These are phyloP conservation scores for Nomada lathburiana DNA, from an alignment of 2,888 invertebrate genomes.

Conservation along the genomic window DNA sequence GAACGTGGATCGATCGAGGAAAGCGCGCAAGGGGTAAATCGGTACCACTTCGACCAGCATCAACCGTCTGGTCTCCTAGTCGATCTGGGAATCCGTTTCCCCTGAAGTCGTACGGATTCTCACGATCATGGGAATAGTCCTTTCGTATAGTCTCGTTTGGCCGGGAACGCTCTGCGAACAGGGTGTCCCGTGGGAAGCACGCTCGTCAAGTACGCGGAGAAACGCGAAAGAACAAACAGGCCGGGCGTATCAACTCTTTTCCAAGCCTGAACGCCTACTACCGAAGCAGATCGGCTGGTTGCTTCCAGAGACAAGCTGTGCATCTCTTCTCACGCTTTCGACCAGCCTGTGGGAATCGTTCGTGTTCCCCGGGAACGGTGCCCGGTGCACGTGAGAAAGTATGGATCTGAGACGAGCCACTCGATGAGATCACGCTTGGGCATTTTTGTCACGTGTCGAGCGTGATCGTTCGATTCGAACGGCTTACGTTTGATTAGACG, in stretches of 20 bases:
- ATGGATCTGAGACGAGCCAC: constrained; percentile 39
- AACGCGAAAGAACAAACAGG: constrained; percentile 4
- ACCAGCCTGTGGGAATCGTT: constrained; percentile 69
- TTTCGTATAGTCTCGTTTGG: background rate
- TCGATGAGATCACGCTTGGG: constrained; percentile 13
- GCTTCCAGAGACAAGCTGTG: constrained; percentile 69
- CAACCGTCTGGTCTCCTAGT: constrained; percentile 78
- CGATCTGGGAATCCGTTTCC: constrained; percentile 82
- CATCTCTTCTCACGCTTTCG: constrained; percentile 71
- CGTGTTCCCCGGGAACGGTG: constrained; percentile 44
- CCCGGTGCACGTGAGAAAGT: constrained; percentile 52
- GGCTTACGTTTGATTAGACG: background rate
- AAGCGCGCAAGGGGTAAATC: constrained; percentile 60
- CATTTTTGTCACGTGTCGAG: constrained; percentile 37
- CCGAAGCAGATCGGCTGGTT: constrained; percentile 74
- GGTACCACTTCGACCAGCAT: constrained; percentile 67
- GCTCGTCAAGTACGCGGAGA: constrained; percentile 22
- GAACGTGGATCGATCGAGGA: constrained; percentile 44
- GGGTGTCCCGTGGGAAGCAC: constrained; percentile 69
- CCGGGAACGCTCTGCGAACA: constrained; percentile 55
- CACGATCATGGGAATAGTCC: constrained; percentile 72
- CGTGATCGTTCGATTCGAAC: constrained; percentile 33
- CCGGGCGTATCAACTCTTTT: constrained; percentile 71
- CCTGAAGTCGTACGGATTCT: constrained; percentile 81
- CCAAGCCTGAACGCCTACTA: constrained; percentile 76